Percentiles rank a stretch among this genome's conserved stretches.
Evolutionary conservation across 1,140 invertebrate genomes (phyloP).

Genomic region (Aplysia californica): DNA sequence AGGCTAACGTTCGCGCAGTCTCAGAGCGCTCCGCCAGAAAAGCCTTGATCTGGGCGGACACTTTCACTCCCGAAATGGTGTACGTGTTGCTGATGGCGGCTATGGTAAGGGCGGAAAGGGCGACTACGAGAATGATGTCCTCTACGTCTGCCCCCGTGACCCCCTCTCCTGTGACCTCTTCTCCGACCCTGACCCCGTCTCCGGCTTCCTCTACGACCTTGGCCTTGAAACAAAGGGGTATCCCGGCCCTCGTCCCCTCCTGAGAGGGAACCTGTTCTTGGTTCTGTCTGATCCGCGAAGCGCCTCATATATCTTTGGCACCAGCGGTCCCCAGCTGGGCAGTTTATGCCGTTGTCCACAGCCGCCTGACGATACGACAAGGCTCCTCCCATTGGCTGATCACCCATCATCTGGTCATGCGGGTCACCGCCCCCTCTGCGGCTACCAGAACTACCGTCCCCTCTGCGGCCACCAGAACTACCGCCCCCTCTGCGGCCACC

Average conservation of each 20-base stretch:
- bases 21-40: not conserved
- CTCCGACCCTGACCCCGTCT: too few species aligned
- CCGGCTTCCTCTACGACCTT: too few species aligned
- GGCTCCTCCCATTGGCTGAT: not conserved
- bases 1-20: conserved; percentile 4
- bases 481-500: too few species aligned
- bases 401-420: not conserved
- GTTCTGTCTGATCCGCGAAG: too few species aligned
- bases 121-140: too few species aligned
- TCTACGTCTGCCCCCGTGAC: too few species aligned
- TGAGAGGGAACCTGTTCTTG: not conserved
- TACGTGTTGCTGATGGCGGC: not conserved
- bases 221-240: not conserved
- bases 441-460: too few species aligned
- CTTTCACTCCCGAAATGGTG: not conserved
- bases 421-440: too few species aligned
- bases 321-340: not conserved
- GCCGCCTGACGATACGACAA: too few species aligned
- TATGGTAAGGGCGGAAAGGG: not conserved
- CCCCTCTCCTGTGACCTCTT: not conserved
- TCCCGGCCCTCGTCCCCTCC: not conserved
- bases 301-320: not conserved
- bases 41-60: not conserved
- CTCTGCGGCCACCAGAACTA: too few species aligned
- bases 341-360: not conserved